Evolutionary conservation across 2,113 vertebrate species (phyloP).

Genomic region (Calonectris borealis): DNA sequence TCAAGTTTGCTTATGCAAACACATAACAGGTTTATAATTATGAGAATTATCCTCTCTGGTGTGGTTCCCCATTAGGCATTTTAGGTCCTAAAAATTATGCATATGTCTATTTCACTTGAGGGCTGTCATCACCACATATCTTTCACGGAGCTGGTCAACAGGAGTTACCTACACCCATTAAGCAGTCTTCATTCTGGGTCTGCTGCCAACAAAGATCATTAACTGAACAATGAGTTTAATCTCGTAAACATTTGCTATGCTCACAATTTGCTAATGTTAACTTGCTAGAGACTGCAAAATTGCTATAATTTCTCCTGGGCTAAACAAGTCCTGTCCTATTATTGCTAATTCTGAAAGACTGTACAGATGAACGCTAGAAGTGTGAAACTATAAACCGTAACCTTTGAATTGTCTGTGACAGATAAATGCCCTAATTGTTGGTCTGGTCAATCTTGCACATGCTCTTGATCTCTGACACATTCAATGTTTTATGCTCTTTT

Average conservation of each 20-base stretch:
- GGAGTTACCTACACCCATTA: not conserved
- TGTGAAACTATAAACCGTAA: not conserved
- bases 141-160: not conserved
- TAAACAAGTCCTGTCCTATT: not conserved
- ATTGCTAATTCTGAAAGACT: not conserved
- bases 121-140: not conserved
- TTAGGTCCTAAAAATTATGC: not conserved
- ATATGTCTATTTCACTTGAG: not conserved
- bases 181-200: not conserved
- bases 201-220: slow-evolving; percentile 17
- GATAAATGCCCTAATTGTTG: not conserved
- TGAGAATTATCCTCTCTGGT: not conserved
- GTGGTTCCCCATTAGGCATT: not conserved
- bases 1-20: not conserved
- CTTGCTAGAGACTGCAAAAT: not conserved
- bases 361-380: not conserved
- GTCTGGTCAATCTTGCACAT: not conserved
- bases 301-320: not conserved
- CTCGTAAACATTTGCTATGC: not conserved
- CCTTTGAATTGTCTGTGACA: not conserved
- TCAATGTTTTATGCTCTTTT: not conserved
- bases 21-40: not conserved
- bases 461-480: not conserved
- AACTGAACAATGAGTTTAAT: not conserved
- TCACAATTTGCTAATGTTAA: not conserved